Evolutionary conservation across 37 sponge, comb jelly and placozoan genomes (phyloP), one percentile per base, ranked within the genome.

Genomic region (Theonella swinhoei): DNA sequence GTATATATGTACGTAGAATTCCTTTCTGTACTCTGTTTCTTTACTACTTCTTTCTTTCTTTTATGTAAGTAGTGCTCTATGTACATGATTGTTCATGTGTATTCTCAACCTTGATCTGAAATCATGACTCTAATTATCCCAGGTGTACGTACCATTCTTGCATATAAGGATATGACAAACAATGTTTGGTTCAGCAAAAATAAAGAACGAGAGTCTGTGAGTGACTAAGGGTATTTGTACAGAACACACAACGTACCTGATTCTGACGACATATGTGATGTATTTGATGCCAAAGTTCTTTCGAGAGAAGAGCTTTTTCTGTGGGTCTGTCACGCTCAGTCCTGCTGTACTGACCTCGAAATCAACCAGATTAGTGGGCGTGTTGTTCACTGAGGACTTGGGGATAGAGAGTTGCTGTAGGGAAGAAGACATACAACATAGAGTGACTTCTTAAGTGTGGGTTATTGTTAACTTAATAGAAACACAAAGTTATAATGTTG

Each of bases 181-280:
- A n/a, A n/a, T n/a, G n/a, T n/a, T n/a, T n/a, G n/a, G n/a, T n/a
- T n/a, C n/a, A n/a, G n/a, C 68, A 67, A 17, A 8, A 7, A 32
- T 7, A 67, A 20, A 67, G 68, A 30, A 17, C 9, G 32, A 17
- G 32, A 22, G 68, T 30, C 68, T 32, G 33, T 67, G 33, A 47
- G 54, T n/a, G n/a, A n/a, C n/a, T n/a, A 47, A 17, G 54, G 54
- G 14, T 7, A 17, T 43, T 43, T 4, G 42, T n/a, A 19, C 29
- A 43, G 23, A 29, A n/a, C 58, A 7, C 47, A n/a, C 1, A 32
- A 64, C 87, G 26, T 70, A 86, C 91, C 78, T 85, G 60, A 86
- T 82, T 70, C 77, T 91, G 65, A 81, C 72, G 29, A 85, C 80
- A 30, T 91, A 91, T 17, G 91, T 91, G 33, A 91, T 86, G 41